Conservation (phyloP, 2,888 invertebrate species). For the Andrena hattorfiana region DNA sequence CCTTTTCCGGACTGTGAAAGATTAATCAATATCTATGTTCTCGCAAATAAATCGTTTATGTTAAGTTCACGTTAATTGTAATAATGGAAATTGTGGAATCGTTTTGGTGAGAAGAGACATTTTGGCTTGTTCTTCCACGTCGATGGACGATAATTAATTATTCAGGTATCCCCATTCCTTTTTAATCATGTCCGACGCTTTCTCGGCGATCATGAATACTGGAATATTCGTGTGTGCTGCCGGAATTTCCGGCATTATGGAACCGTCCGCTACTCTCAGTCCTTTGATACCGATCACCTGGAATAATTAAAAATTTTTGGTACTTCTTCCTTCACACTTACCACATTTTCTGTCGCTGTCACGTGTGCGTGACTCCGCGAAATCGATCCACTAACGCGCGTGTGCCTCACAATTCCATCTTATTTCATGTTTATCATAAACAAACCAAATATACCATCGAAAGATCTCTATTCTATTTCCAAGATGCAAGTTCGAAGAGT, state of each 20-base stretch:
- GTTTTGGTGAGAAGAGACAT: not conserved
- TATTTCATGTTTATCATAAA: too few relatives aligned
- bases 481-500: too few relatives aligned
- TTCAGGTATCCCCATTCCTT: slow-evolving; percentile 84
- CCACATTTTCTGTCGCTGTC: too few relatives aligned
- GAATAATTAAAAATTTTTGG: not conserved
- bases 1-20: too few relatives aligned
- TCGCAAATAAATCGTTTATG: too few relatives aligned
- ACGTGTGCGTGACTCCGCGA: too few relatives aligned
- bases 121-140: not conserved
- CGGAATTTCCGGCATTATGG: slow-evolving; percentile 88
- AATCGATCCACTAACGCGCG: too few relatives aligned
- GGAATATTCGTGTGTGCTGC: slow-evolving; percentile 89
- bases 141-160: not conserved
- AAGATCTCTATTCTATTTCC: too few relatives aligned
- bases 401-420: too few relatives aligned
- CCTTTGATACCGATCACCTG: slow-evolving; percentile 86
- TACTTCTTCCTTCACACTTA: not conserved
- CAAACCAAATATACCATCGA: too few relatives aligned
- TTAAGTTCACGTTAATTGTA: too few relatives aligned
- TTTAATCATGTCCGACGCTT: slow-evolving; percentile 88
- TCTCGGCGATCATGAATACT: slow-evolving; percentile 90
- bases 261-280: slow-evolving; percentile 89
- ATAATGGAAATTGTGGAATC: not conserved
- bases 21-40: too few relatives aligned